Evolutionary conservation across 2,797 vertebrate species (phyloP), one percentile per base, ranked within the genome.

Genomic region (Selene dorsalis): DNA sequence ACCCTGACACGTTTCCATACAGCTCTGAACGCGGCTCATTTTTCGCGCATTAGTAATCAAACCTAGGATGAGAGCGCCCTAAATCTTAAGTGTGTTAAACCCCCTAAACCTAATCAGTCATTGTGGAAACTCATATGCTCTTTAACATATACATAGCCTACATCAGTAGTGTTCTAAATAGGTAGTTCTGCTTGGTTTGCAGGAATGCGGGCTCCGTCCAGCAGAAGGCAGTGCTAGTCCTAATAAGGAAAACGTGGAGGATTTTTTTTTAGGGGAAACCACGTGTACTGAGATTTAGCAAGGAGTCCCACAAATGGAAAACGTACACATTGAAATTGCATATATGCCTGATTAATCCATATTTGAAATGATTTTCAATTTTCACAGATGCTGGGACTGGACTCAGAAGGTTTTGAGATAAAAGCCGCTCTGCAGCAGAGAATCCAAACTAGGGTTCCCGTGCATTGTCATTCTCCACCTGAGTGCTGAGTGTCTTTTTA

Each of bases 161-260:
- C 47, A 24, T 17, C 22, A 28, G 13, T 43, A 58, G 0, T 30
- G 5, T 24, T 47, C 57, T 28, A 4, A 24, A 30, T 41, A 13
- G 20, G 17, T 64, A 30, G 77, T 65, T 80, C 53, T 41, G 53
- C 30, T n/a, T 43, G 50, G 2, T 77, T 20, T 53, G 62, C 63
- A 75, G 58, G 62, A 74, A 65, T 69, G 69, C 4, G n/a, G 47
- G 63, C 43, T 67, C 22, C 2, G 5, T 71, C 75, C 73, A 84
- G 73, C 59, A 84, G 81, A 82, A 81, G 81, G 81, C 72, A 75
- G 55, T 62, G 4, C 52, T 30, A 32, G 50, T 35, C 68, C 32
- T 56, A 20, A 69, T 47, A 32, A 58, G 17, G 24, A 32, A 30
- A 60, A 43, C 3, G 2, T 24, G 9, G 17, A n/a, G 13, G 8